Evolutionary conservation across 2,888 invertebrate genomes (phyloP).

Genomic region (Rotaria magnacalcarata): DNA sequence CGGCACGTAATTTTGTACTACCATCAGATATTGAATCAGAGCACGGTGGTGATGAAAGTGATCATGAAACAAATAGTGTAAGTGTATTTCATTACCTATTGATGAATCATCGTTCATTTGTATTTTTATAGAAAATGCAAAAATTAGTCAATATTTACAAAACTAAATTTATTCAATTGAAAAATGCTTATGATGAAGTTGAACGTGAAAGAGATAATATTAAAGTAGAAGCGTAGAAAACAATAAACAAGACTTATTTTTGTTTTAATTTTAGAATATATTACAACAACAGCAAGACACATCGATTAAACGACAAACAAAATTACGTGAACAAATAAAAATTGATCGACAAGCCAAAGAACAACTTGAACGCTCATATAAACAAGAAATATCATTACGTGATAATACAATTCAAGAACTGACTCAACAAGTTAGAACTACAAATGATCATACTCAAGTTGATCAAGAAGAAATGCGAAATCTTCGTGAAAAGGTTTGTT

Average conservation of each 20-base stretch:
- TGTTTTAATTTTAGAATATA: slow-evolving; percentile 38
- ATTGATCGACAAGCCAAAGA: neutral
- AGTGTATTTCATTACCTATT: too few relatives aligned
- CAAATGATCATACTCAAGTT: too few relatives aligned
- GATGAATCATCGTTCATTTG: too few relatives aligned
- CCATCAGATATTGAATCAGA: slow-evolving; percentile 46
- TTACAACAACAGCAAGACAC: slow-evolving; percentile 41
- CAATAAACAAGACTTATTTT: too few relatives aligned
- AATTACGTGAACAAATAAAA: slow-evolving; percentile 40
- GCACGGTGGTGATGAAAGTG: slow-evolving; percentile 28
- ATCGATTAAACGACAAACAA: slow-evolving; percentile 23
- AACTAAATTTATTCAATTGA: slow-evolving; percentile 40
- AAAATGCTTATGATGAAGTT: slow-evolving; percentile 40
- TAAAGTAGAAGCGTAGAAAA: neutral
- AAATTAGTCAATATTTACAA: too few relatives aligned
- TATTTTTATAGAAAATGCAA: too few relatives aligned
- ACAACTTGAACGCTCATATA: slow-evolving; percentile 12
- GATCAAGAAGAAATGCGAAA: too few relatives aligned
- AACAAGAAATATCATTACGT: neutral
- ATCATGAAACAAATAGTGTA: slow-evolving; percentile 15
- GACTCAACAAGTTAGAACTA: neutral
- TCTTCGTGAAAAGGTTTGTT: too few relatives aligned
- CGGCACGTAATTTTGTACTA: slow-evolving; percentile 35
- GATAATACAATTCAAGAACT: neutral
- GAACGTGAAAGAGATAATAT: slow-evolving; percentile 42